Evolutionary conservation across 1,140 invertebrate genomes (phyloP).

Genomic region (Anastatus disparis): DNA sequence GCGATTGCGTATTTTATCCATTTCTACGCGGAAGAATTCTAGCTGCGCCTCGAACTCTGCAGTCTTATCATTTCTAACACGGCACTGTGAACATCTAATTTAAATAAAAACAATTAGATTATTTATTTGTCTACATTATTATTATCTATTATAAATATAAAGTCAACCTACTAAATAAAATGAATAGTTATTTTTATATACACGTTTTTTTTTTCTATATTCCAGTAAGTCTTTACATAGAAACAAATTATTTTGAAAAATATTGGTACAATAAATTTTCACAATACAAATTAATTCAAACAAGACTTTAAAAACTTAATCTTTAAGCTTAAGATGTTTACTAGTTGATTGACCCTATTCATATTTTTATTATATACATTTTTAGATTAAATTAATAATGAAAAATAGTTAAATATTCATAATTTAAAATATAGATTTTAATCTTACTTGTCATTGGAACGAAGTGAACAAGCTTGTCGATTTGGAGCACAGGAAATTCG

Average conservation of each 20-base stretch:
- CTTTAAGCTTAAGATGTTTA: no score
- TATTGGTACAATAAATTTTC: no score
- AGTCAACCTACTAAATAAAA: no score
- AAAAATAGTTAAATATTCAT: not conserved
- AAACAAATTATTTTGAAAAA: no score
- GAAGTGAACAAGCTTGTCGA: conserved; percentile 29
- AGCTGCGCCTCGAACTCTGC: conserved; percentile 52
- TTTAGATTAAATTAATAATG: not conserved
- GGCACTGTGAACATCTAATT: conserved; percentile 46
- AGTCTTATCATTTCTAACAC: conserved; percentile 40
- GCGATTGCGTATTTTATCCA: conserved; percentile 54
- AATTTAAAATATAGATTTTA: not conserved
- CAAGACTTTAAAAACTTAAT: not conserved
- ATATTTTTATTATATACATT: no score
- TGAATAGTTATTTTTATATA: no score
- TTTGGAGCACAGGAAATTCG: conserved; percentile 38
- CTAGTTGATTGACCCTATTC: no score
- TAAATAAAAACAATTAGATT: not conserved
- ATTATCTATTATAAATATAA: no score
- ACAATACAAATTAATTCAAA: not conserved
- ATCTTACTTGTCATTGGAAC: conserved; percentile 52
- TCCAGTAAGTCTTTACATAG: no score
- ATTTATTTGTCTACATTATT: not conserved
- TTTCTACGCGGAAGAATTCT: conserved; percentile 52
- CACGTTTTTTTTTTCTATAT: no score